Evolutionary conservation across 2,888 invertebrate species (phyloP), one percentile per base, ranked within the genome.

Genomic region (Vannuccia rotundouncinata): DNA sequence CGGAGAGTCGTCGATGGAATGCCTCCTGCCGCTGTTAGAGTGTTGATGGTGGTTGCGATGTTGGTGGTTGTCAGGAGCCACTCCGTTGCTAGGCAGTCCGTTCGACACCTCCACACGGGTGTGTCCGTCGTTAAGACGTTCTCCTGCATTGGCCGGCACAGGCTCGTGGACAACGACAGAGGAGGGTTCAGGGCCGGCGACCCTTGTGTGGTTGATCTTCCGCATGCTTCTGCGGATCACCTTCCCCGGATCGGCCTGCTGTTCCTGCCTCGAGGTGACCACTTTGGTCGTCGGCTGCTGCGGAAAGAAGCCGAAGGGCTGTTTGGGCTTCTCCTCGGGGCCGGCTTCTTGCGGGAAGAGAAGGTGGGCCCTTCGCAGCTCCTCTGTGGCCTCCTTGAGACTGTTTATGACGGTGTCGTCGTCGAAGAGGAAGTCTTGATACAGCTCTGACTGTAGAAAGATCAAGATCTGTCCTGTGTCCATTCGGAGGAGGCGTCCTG

Each of bases 381-480:
- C 59, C 45, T 80, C 80, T n/a, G 78, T 78, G 28, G 75, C 78
- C 0, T 77, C 77, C 29, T 80, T 80, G 31, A 80, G 29, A 22
- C 76, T 78, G 10, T 77, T 75, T 10, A 80, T 80, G 22, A 80
- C 80, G 1, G 29, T 22, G n/a, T 80, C 80, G 31, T 80, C 80
- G 13, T 79, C 45, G 77, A 30, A 80, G 13, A 80, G 77, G 27
- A 80, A 80, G 29, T 80, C 78, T 2, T 31, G 30, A 1, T 25
- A 2, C 22, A 80, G 59, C n/a, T 80, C 80, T 2, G 25, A 31
- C 31, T 80, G 80, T 1, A 80, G 31, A 45, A 79, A 80, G 2
- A 25, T 30, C 29, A 78, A 29, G 13, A 80, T 80, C 1, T 31
- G 28, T n/a, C 80, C 17, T 5, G 25, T 27, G 27, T 80, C 80